Conservation (phyloP, 1,140 invertebrate genomes). For the Oncopeltus fasciatus region DNA sequence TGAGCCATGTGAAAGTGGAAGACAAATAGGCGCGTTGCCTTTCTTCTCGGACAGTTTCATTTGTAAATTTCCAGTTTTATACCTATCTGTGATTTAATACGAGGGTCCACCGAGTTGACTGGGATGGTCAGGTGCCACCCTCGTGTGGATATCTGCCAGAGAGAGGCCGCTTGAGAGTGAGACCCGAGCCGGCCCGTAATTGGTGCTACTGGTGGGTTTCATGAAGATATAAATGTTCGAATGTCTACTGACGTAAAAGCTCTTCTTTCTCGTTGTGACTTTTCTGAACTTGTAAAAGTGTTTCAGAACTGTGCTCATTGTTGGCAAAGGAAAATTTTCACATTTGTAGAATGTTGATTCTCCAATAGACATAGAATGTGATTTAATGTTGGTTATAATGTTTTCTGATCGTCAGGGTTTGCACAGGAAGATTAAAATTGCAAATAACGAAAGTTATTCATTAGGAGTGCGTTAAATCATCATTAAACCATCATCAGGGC, state of each 20-base stretch:
- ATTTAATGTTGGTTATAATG: no score
- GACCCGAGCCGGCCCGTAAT: not conserved
- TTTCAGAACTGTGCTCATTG: not conserved
- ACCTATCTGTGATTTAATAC: constrained; percentile 9
- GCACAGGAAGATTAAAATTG: no score
- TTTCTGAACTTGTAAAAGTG: not conserved
- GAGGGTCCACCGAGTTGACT: constrained; percentile 2
- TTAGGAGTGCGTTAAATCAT: no score
- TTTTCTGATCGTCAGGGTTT: no score
- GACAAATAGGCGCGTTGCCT: constrained; percentile 15
- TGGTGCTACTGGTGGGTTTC: constrained; percentile 2
- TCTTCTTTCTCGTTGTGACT: not conserved
- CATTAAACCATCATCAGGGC: no score
- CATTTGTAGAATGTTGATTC: not conserved
- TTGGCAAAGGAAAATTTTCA: constrained; percentile 5
- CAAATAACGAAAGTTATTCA: no score
- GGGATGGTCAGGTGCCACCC: constrained; percentile 1
- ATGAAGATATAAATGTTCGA: not conserved
- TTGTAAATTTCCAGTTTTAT: constrained; percentile 9
- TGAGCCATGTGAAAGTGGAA: constrained; percentile 22
- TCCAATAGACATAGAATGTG: no score
- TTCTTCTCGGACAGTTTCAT: constrained; percentile 3
- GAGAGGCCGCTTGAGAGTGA: not conserved
- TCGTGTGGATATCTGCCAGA: constrained; percentile 2
- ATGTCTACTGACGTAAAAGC: not conserved